These are phyloP conservation scores for Agrochola macilenta DNA, from an alignment of 2,888 invertebrate species.

Conservation along the genomic window DNA sequence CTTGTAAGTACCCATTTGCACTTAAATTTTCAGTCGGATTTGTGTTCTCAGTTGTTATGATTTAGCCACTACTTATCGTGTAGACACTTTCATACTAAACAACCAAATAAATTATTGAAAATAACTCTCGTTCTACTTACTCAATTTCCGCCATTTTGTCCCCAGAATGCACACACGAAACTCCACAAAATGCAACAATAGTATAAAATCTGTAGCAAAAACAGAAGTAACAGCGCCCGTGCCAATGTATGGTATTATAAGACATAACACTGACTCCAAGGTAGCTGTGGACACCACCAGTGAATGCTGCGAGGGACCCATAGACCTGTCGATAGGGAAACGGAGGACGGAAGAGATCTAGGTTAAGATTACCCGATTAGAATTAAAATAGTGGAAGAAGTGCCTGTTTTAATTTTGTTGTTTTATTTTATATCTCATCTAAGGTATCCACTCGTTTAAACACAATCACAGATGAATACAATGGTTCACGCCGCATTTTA, in stretches of 20 bases:
- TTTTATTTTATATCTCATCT: slow-evolving; percentile 24
- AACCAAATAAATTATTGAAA: too few species aligned
- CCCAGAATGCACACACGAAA: slow-evolving; percentile 76
- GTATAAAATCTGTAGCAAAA: slow-evolving; percentile 26
- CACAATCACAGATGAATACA: too few species aligned
- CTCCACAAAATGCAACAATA: slow-evolving; percentile 59
- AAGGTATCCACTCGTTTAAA: too few species aligned
- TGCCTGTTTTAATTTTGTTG: slow-evolving; percentile 2
- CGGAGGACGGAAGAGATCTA: slow-evolving; percentile 55
- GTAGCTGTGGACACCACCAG: slow-evolving; percentile 22
- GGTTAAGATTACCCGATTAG: slow-evolving; percentile 46
- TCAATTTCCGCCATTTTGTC: slow-evolving; percentile 20
- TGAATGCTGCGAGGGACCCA: slow-evolving; percentile 73
- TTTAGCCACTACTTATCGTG: too few species aligned
- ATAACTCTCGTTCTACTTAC: too few species aligned
- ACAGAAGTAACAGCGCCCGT: slow-evolving; percentile 60
- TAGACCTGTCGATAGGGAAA: slow-evolving; percentile 79
- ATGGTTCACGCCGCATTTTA: too few species aligned
- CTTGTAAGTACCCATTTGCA: too few species aligned
- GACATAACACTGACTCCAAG: slow-evolving; percentile 69
- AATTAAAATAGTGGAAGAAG: slow-evolving; percentile 10
- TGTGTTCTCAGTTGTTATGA: too few species aligned
- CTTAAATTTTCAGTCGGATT: too few species aligned
- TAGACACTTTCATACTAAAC: too few species aligned
- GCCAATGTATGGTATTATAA: slow-evolving; percentile 80